phyloP scores from a whole-genome alignment of 2,113 vertebrate genomes.

The Callopanchax toddi region DNA sequence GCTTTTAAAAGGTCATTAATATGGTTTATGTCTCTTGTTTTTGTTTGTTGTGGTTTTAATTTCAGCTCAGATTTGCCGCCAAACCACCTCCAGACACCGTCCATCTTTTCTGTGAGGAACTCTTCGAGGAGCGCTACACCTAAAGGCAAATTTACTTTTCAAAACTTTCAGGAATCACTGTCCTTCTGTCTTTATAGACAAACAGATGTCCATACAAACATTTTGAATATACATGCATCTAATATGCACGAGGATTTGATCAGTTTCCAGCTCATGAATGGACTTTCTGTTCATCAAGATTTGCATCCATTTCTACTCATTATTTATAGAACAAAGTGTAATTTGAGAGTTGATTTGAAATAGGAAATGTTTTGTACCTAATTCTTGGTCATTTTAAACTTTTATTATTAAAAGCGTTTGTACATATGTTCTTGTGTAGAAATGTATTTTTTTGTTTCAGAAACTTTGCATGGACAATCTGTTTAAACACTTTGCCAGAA shows the following conservation, averaged over 20 bases:
- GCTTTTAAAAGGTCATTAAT: too few species aligned
- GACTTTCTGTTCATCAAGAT: background rate
- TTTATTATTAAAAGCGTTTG: background rate
- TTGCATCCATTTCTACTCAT: too few species aligned
- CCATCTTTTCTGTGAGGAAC: background rate
- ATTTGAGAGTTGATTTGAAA: background rate
- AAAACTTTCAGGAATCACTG: slow-evolving; percentile 1
- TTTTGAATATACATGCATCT: too few species aligned
- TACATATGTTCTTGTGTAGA: background rate
- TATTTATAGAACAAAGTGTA: too few species aligned
- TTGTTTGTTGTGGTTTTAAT: background rate
- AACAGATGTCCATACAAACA: background rate
- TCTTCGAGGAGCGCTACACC: background rate
- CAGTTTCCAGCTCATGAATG: background rate
- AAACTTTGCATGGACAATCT: too few species aligned
- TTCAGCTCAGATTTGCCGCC: background rate
- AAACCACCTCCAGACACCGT: background rate
- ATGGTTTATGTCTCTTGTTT: too few species aligned
- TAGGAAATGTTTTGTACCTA: background rate
- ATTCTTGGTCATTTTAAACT: background rate
- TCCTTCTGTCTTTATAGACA: background rate
- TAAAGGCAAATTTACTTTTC: slow-evolving; percentile 20
- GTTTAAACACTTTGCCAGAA: too few species aligned
- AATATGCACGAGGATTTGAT: too few species aligned
- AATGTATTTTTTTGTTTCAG: too few species aligned